Base-by-base conservation (phyloP, 2,888 invertebrate genomes). In the Ischnura elegans region DNA sequence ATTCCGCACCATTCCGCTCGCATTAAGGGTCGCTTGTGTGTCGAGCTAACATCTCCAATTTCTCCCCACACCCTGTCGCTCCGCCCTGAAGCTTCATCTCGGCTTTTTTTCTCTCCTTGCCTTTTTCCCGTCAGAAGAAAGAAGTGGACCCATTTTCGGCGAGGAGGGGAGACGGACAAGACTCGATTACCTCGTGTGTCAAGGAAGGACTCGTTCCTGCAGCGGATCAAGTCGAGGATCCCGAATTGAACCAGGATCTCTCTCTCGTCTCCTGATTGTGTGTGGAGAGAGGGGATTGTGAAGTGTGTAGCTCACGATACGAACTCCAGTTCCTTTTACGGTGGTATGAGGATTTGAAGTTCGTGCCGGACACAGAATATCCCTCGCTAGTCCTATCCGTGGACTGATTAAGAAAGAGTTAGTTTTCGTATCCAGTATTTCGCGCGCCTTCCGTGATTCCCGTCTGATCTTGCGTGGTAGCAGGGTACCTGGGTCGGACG, bases 1-100 rank as follows among this genome's bases (percentile, higher is more conserved):
- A 76, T 76, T 76, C 76, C 76, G 76, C 36, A 36, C 76, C 76
- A 36, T 76, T 76, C 66, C 66, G 29, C 66, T 76, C 36, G 76
- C 76, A 76, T 76, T 76, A 76, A 76, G 76, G 25, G 8, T 36
- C 29, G 36, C 36, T 76, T 76, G 76, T 76, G 76, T 76, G 76
- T 36, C 76, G 61, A 76, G 76, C 76, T 13, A 36, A 76, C 76
- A 36, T 76, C 76, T 76, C 76, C 36, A 76, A 36, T 76, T 76
- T 76, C 76, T 36, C 16, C n/a, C 13, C 76, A 29, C n/a, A 6
- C 16, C 5, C 0, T 29, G 29, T 16, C 76, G 0, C 10, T n/a
- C 2, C n/a, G 5, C 3, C 61, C 61, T 8, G 21, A n/a, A n/a
- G 5, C 61, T 8, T n/a, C 5, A 25, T n/a, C 8, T 61, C n/a